Evolutionary conservation across 1,140 invertebrate genomes (phyloP), one percentile per base, ranked within the genome.

Genomic region (Zaprionus capensis): DNA sequence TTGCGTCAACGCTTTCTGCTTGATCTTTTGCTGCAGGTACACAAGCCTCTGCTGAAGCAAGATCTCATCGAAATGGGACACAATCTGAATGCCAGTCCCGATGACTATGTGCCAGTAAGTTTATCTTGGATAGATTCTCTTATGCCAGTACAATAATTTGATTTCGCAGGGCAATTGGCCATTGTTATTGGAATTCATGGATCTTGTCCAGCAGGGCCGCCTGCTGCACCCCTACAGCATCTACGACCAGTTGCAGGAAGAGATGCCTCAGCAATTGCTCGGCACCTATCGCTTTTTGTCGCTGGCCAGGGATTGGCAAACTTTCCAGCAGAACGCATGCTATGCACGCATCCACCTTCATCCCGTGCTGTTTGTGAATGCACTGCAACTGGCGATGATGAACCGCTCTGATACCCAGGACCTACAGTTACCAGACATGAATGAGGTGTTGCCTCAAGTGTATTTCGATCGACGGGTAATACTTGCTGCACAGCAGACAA

Each of bases 241-340:
- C 15, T 76, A 76, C 4, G 84, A 44, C 24, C 85, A 94, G n/a
- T 92, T 94, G 73, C 91, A 95, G 55, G 92, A 93, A 11, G 93
- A 94, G 14, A 94, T 96, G 69, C 81, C 94, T 1, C 91, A 94
- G 62, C 94, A 96, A 83, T 93, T 95, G n/a, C 82, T 94, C 3
- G 93, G 93, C 0, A 85, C 96, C 26, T 96, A 95, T 94, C 94
- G 96, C 26, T 80, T 96, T 49, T 93, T 97, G 59, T 94, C 94
- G 82, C 94, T 94, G 71, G 94, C 95, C 28, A 94, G 94, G 53
- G 94, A 95, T 74, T 96, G 94, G 74, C 93, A 94, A 0, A 94
- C 92, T 6, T 96, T 96, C 85, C 94, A 94, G 87, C 94, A 94
- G 31, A 94, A 94, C 1, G 95, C 95, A 5, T 82, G 94, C 3